A percentile compares a stretch with the other conserved stretches of the same genome.
Conservation (phyloP, 2,797 vertebrate species). For the Falco novaeseelandiae region DNA sequence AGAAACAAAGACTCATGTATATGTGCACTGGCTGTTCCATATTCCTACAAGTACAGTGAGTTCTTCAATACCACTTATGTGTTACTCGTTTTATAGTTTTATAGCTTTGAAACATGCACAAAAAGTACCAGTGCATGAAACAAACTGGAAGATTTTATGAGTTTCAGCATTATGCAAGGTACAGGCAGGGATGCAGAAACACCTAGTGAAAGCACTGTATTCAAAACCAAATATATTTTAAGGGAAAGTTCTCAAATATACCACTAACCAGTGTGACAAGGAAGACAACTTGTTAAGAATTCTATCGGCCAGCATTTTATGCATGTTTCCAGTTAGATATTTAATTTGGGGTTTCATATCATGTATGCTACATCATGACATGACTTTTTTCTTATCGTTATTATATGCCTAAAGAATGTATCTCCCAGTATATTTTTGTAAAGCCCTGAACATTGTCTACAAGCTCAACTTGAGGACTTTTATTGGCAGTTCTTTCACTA, state of each 20-base stretch:
- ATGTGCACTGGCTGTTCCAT: background rate
- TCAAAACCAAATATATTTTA: background rate
- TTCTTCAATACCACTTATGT: background rate
- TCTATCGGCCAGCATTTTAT: background rate
- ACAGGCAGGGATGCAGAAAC: background rate
- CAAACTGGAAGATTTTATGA: background rate
- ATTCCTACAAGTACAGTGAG: background rate
- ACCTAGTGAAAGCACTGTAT: background rate
- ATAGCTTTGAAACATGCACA: background rate
- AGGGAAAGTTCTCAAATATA: background rate
- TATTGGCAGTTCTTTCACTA: background rate
- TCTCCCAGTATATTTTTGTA: background rate
- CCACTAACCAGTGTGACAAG: background rate
- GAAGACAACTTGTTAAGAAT: background rate
- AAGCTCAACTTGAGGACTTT: background rate
- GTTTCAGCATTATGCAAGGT: background rate
- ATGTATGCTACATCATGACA: background rate
- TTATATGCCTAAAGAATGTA: background rate
- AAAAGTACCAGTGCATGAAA: background rate
- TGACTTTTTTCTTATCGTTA: background rate
- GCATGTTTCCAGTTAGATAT: background rate
- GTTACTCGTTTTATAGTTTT: background rate
- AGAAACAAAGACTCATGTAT: background rate
- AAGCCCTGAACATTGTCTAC: background rate
- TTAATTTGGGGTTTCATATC: background rate